These are phyloP conservation scores for Thumatha senex DNA, from an alignment of 2,888 invertebrate species.

Conservation along the genomic window DNA sequence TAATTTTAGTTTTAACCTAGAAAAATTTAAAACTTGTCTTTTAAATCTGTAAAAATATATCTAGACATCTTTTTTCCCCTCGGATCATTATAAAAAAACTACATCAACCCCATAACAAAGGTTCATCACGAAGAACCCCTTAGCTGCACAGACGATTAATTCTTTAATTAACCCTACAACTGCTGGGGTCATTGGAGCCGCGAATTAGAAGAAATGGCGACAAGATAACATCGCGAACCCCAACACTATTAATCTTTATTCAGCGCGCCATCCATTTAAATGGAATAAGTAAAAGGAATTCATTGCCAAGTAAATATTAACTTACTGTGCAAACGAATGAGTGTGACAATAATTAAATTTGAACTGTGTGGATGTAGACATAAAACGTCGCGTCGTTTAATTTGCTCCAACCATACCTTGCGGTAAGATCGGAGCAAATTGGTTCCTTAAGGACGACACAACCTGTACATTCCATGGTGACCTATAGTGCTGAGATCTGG, in stretches of 20 bases:
- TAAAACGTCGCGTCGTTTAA: no score
- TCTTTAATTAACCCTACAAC: constrained; percentile 73
- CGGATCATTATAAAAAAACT: constrained; percentile 4
- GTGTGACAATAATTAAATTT: no score
- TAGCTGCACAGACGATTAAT: constrained; percentile 59
- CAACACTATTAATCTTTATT: constrained; percentile 65
- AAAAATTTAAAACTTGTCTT: no score
- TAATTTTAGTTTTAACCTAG: no score
- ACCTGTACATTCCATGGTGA: no score
- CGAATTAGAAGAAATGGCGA: constrained; percentile 71
- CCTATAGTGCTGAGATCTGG: no score
- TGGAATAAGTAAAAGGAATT: constrained; percentile 32
- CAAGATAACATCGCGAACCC: constrained; percentile 59
- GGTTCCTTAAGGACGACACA: no score
- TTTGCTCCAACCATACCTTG: no score
- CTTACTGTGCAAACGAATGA: constrained; percentile 1
- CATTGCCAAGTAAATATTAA: constrained; percentile 27
- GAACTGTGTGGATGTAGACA: no score
- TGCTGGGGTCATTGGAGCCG: constrained; percentile 53
- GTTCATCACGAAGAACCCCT: constrained; percentile 53
- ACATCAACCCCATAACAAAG: constrained; percentile 59
- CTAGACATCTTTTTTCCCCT: not conserved
- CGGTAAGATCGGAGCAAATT: no score
- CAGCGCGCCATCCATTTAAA: constrained; percentile 36
- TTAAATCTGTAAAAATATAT: no score